These are phyloP conservation scores for Lethrus apterus DNA, from an alignment of 1,140 invertebrate genomes.

Conservation along the genomic window DNA sequence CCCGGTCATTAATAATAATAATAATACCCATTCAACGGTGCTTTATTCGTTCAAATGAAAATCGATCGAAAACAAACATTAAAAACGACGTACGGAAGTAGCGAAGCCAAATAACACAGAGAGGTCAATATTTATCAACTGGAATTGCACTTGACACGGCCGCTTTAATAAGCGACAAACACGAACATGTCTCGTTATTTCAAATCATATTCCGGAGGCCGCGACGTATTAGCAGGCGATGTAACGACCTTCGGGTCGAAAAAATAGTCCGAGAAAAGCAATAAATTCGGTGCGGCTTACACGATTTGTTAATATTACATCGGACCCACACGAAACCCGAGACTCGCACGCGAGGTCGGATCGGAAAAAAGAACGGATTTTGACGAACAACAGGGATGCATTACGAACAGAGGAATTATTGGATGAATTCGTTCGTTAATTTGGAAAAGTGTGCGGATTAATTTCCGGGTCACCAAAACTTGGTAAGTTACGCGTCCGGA, in stretches of 20 bases:
- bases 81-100: no score
- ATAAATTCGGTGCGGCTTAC: conserved; percentile 21
- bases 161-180: conserved; percentile 21
- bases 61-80: no score
- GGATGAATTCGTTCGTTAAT: no score
- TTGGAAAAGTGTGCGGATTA: conserved; percentile 25
- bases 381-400: no score
- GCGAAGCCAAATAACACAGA: no score
- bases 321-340: conserved; percentile 20
- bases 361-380: no score
- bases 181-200: conserved; percentile 26
- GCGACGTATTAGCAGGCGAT: conserved; percentile 18
- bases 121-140: conserved; percentile 1
- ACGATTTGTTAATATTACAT: conserved; percentile 24
- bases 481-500: conserved; percentile 23
- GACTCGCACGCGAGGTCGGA: conserved; percentile 13
- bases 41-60: no score
- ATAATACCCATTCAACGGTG: no score
- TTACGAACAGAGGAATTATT: no score
- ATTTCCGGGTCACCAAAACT: conserved; percentile 24
- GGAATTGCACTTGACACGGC: conserved; percentile 10
- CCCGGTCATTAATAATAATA: no score
- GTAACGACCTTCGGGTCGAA: conserved; percentile 22
- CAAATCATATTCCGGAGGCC: conserved; percentile 5
- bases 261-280: conserved; percentile 18